Evolutionary conservation across 92 coral and sea anemone genomes (phyloP).

Genomic region (Umimayanthus kanabou): DNA sequence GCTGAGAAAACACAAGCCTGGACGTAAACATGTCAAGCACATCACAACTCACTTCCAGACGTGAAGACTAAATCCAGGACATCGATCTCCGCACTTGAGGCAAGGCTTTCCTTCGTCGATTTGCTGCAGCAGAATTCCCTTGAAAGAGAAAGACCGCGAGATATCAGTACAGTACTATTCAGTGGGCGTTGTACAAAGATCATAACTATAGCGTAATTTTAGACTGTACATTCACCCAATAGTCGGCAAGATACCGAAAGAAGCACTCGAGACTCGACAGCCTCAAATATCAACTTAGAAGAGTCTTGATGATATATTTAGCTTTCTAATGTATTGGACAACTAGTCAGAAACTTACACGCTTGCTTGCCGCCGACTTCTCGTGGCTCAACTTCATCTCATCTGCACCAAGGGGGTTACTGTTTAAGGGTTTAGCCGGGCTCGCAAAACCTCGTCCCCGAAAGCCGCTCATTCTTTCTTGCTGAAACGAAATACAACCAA

Average conservation of each 20-base stretch:
- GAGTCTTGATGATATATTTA: constrained; percentile 28
- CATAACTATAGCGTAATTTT: background rate
- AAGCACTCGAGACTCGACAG: background rate
- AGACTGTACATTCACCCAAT: constrained; percentile 7
- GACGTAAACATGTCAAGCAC: constrained; percentile 14
- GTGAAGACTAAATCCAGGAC: constrained; percentile 90
- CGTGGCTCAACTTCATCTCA: constrained; percentile 65
- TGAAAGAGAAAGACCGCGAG: background rate
- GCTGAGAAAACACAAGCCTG: background rate
- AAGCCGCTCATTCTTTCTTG: constrained; percentile 7
- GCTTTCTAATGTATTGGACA: constrained; percentile 9
- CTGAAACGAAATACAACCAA: constrained; percentile 22
- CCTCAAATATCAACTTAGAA: background rate
- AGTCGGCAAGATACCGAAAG: background rate
- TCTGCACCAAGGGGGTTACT: constrained; percentile 57
- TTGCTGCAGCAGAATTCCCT: constrained; percentile 88
- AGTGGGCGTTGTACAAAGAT: background rate
- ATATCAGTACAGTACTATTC: background rate
- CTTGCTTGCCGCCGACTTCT: constrained; percentile 76
- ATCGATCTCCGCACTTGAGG: constrained; percentile 74
- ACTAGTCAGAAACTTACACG: constrained; percentile 52
- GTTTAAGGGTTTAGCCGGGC: background rate
- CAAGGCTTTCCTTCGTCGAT: constrained; percentile 90
- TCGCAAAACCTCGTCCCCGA: background rate
- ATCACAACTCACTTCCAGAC: constrained; percentile 79